A percentile compares a stretch with the other conserved stretches of the same genome.
These are phyloP conservation scores for Hylyphantes graminicola DNA, from an alignment of 1,140 invertebrate genomes.

Conservation along the genomic window DNA sequence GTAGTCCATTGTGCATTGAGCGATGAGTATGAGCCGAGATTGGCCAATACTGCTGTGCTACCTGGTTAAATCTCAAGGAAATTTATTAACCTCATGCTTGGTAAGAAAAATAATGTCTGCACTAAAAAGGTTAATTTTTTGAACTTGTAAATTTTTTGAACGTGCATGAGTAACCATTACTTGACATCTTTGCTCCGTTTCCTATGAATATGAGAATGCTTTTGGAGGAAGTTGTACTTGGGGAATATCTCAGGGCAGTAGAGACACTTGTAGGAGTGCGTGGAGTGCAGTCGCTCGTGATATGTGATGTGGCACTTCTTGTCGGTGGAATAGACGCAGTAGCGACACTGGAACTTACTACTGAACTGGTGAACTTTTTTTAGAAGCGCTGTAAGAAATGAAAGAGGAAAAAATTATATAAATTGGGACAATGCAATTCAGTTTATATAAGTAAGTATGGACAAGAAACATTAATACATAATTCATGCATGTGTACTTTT, in stretches of 20 bases:
- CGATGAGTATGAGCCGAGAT: too few species aligned
- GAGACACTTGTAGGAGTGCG: slow-evolving; percentile 38
- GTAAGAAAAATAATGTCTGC: too few species aligned
- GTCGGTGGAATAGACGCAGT: slow-evolving; percentile 45
- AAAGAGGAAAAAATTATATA: neutral
- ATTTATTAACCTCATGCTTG: too few species aligned
- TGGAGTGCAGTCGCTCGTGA: slow-evolving; percentile 46
- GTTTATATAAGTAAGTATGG: too few species aligned
- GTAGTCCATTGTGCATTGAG: too few species aligned
- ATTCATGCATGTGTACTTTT: too few species aligned
- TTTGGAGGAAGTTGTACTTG: slow-evolving; percentile 44
- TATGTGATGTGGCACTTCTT: slow-evolving; percentile 56
- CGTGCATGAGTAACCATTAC: too few species aligned
- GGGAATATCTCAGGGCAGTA: slow-evolving; percentile 52
- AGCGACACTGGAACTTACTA: slow-evolving; percentile 40
- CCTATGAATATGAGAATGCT: slow-evolving; percentile 26
- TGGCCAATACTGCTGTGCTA: too few species aligned
- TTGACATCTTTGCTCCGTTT: neutral
- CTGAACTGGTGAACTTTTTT: neutral
- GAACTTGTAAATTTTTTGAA: too few species aligned
- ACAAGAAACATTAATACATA: too few species aligned
- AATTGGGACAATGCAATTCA: neutral
- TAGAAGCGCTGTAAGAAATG: neutral
- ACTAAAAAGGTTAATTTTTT: too few species aligned
- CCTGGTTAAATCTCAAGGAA: too few species aligned